Conservation (phyloP, 2,113 vertebrate species). For the Dendrocopos noguchii region DNA sequence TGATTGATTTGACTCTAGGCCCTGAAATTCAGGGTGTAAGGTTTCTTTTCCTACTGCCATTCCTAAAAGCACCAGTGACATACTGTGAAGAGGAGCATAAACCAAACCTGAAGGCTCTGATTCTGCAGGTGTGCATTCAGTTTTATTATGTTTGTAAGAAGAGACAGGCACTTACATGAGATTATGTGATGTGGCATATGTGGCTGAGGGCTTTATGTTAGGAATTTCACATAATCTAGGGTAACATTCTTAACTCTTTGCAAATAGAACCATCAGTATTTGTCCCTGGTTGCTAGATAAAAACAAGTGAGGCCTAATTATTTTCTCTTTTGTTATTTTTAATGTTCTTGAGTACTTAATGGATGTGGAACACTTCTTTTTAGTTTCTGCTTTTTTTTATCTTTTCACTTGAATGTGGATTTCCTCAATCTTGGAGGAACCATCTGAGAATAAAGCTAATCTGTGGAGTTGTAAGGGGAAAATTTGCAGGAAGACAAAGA, state of each 20-base stretch:
- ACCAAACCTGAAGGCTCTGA: neutral
- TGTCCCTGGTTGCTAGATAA: neutral
- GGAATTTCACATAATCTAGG: neutral
- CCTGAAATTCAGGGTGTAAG: neutral
- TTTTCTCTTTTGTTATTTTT: neutral
- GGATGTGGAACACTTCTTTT: rapidly evolving
- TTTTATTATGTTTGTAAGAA: neutral
- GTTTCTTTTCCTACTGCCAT: neutral
- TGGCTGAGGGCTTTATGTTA: neutral
- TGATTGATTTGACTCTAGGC: neutral
- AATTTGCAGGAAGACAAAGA: neutral
- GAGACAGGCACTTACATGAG: neutral
- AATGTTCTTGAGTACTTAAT: neutral
- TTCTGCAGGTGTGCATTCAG: neutral
- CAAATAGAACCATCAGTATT: neutral
- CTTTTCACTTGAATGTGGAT: neutral
- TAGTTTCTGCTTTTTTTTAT: neutral
- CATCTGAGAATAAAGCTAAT: neutral
- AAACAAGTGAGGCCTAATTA: neutral
- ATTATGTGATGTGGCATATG: neutral
- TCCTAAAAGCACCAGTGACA: neutral
- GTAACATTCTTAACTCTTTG: neutral
- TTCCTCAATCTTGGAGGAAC: neutral
- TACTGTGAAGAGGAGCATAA: neutral
- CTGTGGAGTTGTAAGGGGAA: neutral